These are phyloP conservation scores for Hippotragus niger DNA, from an alignment of 2,113 vertebrate species.

Conservation along the genomic window DNA sequence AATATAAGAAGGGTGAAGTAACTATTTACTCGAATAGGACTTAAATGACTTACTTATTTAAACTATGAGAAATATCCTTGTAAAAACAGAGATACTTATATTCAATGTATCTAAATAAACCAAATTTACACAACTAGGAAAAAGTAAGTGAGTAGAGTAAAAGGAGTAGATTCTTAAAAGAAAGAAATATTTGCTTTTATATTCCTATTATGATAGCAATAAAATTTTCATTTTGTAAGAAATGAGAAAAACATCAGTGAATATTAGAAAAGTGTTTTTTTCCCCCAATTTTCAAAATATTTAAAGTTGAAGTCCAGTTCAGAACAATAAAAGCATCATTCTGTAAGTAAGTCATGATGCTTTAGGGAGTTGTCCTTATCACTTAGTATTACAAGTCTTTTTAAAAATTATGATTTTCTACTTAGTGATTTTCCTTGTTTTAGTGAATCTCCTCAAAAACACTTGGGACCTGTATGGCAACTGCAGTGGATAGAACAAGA, in stretches of 20 bases:
- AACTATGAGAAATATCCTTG: neutral
- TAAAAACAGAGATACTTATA: neutral
- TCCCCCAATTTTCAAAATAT: neutral
- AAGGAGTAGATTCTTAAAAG: neutral
- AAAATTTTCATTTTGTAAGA: neutral
- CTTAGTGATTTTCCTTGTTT: neutral
- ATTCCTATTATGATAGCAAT: neutral
- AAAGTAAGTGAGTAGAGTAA: neutral
- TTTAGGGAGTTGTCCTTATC: neutral
- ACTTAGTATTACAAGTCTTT: neutral
- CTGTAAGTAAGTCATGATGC: neutral
- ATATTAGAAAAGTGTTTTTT: neutral
- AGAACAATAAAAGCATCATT: neutral
- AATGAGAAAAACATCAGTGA: neutral
- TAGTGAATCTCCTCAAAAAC: constrained; percentile 86
- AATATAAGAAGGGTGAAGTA: neutral
- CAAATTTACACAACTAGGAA: neutral
- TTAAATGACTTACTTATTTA: neutral
- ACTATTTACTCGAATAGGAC: neutral
- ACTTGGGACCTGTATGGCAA: constrained; percentile 89
- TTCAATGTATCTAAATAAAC: constrained; percentile 12
- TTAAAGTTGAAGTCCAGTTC: neutral
- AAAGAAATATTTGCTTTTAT: constrained; percentile 7
- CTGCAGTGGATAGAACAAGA: constrained; percentile 88
- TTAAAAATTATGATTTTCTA: neutral